phyloP scores from a whole-genome alignment of 1,140 invertebrate species.

The Campoletis sonorensis region DNA sequence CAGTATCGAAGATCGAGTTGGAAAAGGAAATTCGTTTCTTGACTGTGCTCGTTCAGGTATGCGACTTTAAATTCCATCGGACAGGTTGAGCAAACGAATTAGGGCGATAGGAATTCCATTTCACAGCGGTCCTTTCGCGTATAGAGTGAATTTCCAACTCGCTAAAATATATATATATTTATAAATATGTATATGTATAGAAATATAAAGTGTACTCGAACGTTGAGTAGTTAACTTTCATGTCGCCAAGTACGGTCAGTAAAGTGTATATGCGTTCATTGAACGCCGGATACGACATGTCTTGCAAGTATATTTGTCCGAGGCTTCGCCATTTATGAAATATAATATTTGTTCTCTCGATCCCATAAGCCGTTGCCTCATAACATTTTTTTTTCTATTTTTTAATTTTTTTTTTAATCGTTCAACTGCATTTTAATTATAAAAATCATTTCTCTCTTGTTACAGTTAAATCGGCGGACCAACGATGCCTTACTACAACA shows the following conservation, averaged over 20 bases:
- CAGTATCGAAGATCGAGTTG: background rate
- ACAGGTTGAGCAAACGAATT: constrained; percentile 61
- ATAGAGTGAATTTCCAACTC: background rate
- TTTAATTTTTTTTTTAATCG: background rate
- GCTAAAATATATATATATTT: background rate
- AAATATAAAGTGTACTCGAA: background rate
- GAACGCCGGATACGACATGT: constrained; percentile 63
- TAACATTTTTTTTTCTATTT: too few relatives aligned
- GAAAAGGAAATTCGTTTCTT: constrained; percentile 53
- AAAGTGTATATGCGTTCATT: constrained; percentile 52
- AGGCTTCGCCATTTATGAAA: constrained; percentile 36
- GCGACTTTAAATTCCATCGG: constrained; percentile 14
- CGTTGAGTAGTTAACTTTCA: constrained; percentile 59
- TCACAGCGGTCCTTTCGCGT: constrained; percentile 42
- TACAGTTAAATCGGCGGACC: constrained; percentile 51
- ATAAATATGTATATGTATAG: too few relatives aligned
- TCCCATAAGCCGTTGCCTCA: too few relatives aligned
- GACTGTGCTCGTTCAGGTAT: background rate
- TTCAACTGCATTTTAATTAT: background rate
- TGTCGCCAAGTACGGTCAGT: constrained; percentile 66
- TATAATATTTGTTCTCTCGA: constrained; percentile 10
- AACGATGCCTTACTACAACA: constrained; percentile 71
- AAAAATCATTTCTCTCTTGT: constrained; percentile 29
- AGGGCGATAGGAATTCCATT: constrained; percentile 66
- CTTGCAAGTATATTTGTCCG: constrained; percentile 54